Base-by-base conservation (phyloP, 2,888 invertebrate genomes). In the Pseudococcus longispinus region DNA sequence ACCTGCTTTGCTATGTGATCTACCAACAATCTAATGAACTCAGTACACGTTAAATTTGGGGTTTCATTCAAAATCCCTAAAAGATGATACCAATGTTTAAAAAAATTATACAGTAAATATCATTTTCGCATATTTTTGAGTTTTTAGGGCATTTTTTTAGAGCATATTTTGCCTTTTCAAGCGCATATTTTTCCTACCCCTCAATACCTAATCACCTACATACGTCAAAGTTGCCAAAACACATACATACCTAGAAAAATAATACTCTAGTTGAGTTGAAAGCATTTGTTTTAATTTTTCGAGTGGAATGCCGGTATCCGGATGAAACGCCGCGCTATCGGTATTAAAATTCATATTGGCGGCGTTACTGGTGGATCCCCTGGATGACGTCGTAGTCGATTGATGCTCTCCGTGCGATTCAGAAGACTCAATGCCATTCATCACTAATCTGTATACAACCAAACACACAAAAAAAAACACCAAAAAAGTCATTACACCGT, bases 261-360 rank as follows among this genome's bases (percentile, higher is more conserved):
- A 97, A 91, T 96, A 96, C 92, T 97, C 96, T 90, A 97, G 93
- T 91, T 96, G 96, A 87, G 94, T 93, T 89, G 95, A 94, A 90
- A 97, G 93, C 93, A 95, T 93, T 90, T 93, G 94, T 91, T 95
- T 95, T 82, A 96, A 92, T 91, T 95, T 94, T 89, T 95, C 94
- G 90, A 95, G 91, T 88, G 95, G 93, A 88, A 86, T 86, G 80
- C 92, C 92, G 88, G 92, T 90, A 88, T 90, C 89, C 44, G 91
- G 55, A 44, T 83, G 83, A 32, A 83, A 87, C 15, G 44, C 15
- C n/a, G 86, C 74, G 74, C 51, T 51, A 80, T 86, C 86, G 26
- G 51, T 42, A 77, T 77, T 86, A 46, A 46, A 86, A 80, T 86
- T 86, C 86, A 86, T 86, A 29, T 80, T 80, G 77, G 37, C 77